Evolutionary conservation across 2,888 invertebrate genomes (phyloP), one percentile per base, ranked within the genome.

Genomic region (Drosophila neutralis): DNA sequence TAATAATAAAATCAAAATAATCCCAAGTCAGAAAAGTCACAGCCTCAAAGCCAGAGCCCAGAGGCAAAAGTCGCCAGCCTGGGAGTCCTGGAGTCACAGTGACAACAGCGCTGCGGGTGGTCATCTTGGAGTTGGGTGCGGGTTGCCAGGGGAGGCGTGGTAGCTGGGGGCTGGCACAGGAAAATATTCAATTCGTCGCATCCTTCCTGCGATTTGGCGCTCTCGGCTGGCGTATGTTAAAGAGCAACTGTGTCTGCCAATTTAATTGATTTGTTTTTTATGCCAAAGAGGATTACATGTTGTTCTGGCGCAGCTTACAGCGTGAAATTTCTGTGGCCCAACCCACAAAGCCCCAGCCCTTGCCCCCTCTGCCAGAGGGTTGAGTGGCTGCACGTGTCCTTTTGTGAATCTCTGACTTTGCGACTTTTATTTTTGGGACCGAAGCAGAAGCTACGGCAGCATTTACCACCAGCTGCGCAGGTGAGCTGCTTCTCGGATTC

Each of bases 1-100:
- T 92, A 93, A 92, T 92, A 93, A 92, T 91, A 92, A 92, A 92
- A 92, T 92, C 92, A 92, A 90, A 92, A 83, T 92, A 92, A 93
- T 92, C 92, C 92, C 81, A 76, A 83, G 83, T 79, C 78, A 77
- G 48, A 60, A 66, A 74, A 85, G 83, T 80, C 80, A 68, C 49
- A 42, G 67, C 18, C 29, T 52, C 56, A 73, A 76, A 78, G 78
- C 49, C 58, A 45, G 24, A 33, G 18, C 56, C 18, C n/a, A 36
- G 45, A 15, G 51, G 48, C 42, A 38, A 38, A 27, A 35, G 57
- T 21, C 31, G 21, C 54, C 24, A 59, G 42, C 29, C 29, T 38
- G 45, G 11, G 42, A n/a, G 56, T 27, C 56, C 56, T 27, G 56
- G 36, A 68, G 40, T 31, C 58, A 51, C 49, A 63, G 53, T 80